These are phyloP conservation scores for Pycnonotus jocosus DNA, from an alignment of 2,113 vertebrate genomes.

Conservation along the genomic window DNA sequence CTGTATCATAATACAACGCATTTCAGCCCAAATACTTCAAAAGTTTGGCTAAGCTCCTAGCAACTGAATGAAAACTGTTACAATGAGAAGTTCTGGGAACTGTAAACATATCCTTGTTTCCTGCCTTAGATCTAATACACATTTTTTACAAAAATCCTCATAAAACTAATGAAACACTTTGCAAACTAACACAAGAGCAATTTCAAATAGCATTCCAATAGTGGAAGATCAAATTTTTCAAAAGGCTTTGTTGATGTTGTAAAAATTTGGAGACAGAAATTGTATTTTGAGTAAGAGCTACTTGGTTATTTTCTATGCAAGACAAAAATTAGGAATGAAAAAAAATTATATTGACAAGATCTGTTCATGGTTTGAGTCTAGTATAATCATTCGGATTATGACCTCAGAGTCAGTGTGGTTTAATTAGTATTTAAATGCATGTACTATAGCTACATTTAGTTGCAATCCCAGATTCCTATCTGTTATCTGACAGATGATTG, in stretches of 20 bases:
- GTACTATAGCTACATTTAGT: not conserved
- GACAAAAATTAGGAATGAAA: not conserved
- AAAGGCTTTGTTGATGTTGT: conserved; percentile 10
- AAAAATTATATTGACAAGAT: not conserved
- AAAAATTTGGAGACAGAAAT: conserved; percentile 43
- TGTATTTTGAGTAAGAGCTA: conserved; percentile 28
- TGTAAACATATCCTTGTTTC: not conserved
- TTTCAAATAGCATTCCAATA: not conserved
- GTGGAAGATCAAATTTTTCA: not conserved
- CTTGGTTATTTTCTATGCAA: not conserved
- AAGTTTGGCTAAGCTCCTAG: conserved; percentile 28
- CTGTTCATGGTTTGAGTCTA: not conserved
- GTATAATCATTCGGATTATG: not conserved
- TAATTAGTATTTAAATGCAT: conserved; percentile 5
- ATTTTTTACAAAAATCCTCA: not conserved
- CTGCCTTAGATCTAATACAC: not conserved
- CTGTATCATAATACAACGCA: not conserved
- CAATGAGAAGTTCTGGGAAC: not conserved
- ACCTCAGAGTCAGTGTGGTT: not conserved
- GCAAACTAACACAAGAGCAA: not conserved
- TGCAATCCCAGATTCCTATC: not conserved
- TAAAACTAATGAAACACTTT: conserved; percentile 10
- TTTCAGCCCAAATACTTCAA: not conserved
- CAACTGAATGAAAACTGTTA: not conserved
- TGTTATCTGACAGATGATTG: conserved; percentile 10